Percentiles rank a stretch among this genome's conserved stretches.
Evolutionary conservation across 2,113 vertebrate genomes (phyloP).

Genomic region (Mesembrinibis cayennensis): DNA sequence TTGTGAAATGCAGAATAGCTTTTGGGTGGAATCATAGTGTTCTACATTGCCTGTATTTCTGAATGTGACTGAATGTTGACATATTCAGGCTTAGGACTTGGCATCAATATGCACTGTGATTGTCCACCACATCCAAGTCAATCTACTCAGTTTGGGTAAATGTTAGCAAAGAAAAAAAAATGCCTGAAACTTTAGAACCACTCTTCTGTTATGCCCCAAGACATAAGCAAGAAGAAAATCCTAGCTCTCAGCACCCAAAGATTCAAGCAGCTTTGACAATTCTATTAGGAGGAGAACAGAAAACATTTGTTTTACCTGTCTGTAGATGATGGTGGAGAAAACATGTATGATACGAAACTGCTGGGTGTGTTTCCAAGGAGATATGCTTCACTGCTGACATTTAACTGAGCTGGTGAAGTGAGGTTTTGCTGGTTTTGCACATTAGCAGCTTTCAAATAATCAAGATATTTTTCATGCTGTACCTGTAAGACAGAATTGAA

Average conservation of each 20-base stretch:
- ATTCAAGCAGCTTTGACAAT: neutral
- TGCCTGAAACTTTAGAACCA: neutral
- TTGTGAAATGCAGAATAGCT: neutral
- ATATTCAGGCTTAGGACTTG: neutral
- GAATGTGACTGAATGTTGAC: neutral
- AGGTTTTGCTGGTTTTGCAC: constrained; percentile 9
- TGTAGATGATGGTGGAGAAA: constrained; percentile 72
- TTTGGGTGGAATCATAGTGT: neutral
- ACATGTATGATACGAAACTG: constrained; percentile 80
- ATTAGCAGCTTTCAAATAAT: neutral
- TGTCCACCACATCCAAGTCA: neutral
- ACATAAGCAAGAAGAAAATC: neutral
- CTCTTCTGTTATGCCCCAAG: neutral
- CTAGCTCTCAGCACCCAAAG: neutral
- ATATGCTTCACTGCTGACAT: constrained; percentile 65
- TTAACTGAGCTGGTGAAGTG: neutral
- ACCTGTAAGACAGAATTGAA: neutral
- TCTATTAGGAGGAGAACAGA: neutral
- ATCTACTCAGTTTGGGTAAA: neutral
- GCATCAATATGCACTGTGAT: neutral
- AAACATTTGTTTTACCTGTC: constrained; percentile 66
- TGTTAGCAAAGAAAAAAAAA: neutral
- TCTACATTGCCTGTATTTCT: neutral
- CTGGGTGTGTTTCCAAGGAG: constrained; percentile 79
- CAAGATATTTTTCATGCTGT: constrained; percentile 35